These are phyloP conservation scores for Cephus nigrinus DNA, from an alignment of 2,888 invertebrate species.

Conservation along the genomic window DNA sequence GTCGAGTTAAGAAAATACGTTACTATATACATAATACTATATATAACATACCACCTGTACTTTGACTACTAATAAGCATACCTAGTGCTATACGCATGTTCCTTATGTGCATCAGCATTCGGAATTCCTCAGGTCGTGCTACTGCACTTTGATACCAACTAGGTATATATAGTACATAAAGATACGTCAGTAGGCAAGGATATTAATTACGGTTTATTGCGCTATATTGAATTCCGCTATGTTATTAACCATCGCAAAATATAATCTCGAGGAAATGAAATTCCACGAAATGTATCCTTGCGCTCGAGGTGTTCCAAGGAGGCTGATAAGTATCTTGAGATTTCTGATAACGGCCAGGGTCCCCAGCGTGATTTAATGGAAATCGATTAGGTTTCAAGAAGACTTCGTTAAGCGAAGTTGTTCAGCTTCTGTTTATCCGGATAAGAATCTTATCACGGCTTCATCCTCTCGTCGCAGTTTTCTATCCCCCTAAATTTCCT, in stretches of 20 bases:
- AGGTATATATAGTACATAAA: neutral
- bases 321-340: neutral
- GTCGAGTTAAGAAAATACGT: no score
- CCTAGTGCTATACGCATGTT: neutral
- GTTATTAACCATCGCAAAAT: neutral
- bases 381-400: neutral
- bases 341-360: neutral
- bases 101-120: neutral
- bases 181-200: neutral
- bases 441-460: slow-evolving; percentile 1
- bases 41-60: neutral
- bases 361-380: neutral
- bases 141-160: neutral
- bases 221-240: neutral
- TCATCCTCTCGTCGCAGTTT: neutral
- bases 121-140: neutral
- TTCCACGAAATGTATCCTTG: neutral
- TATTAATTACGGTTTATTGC: neutral
- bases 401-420: neutral
- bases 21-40: no score
- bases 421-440: neutral
- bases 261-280: neutral
- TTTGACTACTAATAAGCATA: neutral
- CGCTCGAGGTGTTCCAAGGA: neutral
- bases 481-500: neutral